A percentile compares a stretch with the other conserved stretches of the same genome.
Evolutionary conservation across 2,888 invertebrate species (phyloP).

Genomic region (Callinectes sapidus): DNA sequence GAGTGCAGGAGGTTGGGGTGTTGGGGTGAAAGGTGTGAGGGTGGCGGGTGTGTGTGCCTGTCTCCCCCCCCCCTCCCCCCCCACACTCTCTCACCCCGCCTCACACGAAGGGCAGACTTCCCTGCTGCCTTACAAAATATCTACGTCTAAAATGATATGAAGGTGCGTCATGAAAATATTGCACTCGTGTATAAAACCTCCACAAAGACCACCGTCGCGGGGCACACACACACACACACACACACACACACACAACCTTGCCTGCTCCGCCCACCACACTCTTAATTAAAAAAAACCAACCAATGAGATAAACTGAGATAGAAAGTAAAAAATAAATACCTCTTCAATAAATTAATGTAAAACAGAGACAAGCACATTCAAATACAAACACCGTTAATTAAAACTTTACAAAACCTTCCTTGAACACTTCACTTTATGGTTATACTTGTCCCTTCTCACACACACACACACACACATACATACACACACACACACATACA

Average conservation of each 20-base stretch:
- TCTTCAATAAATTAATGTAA: not conserved
- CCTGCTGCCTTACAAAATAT: not conserved
- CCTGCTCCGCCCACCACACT: not conserved
- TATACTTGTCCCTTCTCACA: not conserved
- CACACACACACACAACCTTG: not conserved
- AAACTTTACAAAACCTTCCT: conserved; percentile 14
- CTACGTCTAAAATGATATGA: conserved; percentile 35
- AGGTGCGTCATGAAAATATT: conserved; percentile 43
- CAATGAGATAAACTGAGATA: not conserved
- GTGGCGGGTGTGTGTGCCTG: not conserved
- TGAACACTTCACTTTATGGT: not conserved
- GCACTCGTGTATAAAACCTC: conserved; percentile 47
- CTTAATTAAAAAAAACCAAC: not conserved
- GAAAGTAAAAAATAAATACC: not conserved
- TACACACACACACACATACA: conserved; percentile 22
- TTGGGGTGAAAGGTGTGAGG: not conserved
- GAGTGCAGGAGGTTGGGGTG: not conserved
- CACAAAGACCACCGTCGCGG: not conserved
- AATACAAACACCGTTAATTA: not conserved
- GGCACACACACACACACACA: too few species aligned
- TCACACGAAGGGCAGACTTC: not conserved
- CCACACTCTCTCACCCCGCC: not conserved
- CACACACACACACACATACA: not conserved
- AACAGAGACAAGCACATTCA: not conserved
- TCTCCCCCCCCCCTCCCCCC: too few species aligned